phyloP scores from a whole-genome alignment of 35 echinoderm and acorn worm species.

The Diadema setosum region DNA sequence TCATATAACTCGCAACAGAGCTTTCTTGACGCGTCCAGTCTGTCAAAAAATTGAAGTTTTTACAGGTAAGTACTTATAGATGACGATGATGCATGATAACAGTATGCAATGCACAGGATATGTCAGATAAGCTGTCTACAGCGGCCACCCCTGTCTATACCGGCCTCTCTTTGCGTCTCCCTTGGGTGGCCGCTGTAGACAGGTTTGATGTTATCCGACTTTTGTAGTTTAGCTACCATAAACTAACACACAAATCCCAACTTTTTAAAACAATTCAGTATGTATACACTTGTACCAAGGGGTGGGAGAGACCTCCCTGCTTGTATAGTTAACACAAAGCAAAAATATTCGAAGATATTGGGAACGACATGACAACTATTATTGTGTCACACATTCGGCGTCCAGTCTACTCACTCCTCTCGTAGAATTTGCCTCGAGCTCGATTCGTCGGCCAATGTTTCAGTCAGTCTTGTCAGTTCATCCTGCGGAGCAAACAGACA shows the following conservation, averaged over 20 bases:
- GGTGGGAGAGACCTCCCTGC: not conserved
- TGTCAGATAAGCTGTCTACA: not conserved
- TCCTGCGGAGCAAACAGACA: not conserved
- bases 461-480: conserved; percentile 29
- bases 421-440: conserved; percentile 37
- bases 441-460: conserved; percentile 22
- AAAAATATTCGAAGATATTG: not conserved
- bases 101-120: not conserved
- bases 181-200: too few relatives aligned
- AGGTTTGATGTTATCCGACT: too few relatives aligned
- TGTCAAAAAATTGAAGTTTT: not conserved
- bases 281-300: not conserved
- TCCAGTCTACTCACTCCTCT: conserved; percentile 30
- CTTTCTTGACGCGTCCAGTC: conserved; percentile 53
- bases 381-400: not conserved
- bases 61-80: not conserved
- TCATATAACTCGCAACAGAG: conserved; percentile 45
- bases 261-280: too few relatives aligned
- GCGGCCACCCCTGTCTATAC: not conserved
- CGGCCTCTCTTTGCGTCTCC: too few relatives aligned
- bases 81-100: not conserved
- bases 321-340: not conserved
- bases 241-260: too few relatives aligned
- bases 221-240: too few relatives aligned
- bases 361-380: not conserved